These are phyloP conservation scores for Stegodyphus dumicola DNA, from an alignment of 1,140 invertebrate genomes.

Conservation along the genomic window DNA sequence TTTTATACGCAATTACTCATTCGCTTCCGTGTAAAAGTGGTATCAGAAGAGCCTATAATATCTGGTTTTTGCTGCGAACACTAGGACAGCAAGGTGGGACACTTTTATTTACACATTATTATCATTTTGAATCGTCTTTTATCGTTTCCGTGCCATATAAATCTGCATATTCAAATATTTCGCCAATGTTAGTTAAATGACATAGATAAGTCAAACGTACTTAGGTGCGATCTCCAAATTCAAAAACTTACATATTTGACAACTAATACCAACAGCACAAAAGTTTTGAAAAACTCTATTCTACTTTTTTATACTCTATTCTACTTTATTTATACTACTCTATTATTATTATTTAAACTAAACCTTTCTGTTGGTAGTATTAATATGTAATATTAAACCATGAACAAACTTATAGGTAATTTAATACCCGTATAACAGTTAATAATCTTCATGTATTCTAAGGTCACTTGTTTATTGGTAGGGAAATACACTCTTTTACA, in stretches of 20 bases:
- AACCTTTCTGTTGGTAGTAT: no score
- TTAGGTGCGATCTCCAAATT: background rate
- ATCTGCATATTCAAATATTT: background rate
- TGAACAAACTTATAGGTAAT: no score
- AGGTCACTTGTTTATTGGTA: no score
- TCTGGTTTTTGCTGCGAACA: slow-evolving; percentile 38
- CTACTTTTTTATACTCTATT: no score
- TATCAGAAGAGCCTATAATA: slow-evolving; percentile 16
- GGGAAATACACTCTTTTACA: no score
- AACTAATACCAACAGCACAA: background rate
- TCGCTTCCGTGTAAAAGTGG: slow-evolving; percentile 38
- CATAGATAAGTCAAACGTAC: background rate
- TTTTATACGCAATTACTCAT: slow-evolving; percentile 28
- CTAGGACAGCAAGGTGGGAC: slow-evolving; percentile 31
- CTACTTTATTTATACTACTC: no score
- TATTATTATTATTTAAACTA: no score
- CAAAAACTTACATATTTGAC: background rate
- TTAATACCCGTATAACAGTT: no score
- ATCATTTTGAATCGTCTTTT: background rate
- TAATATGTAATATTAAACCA: no score
- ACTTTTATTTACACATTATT: background rate
- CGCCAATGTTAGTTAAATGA: background rate
- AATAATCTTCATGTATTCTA: no score
- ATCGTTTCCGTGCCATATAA: background rate
- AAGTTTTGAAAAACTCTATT: background rate